Evolutionary conservation across 2,888 invertebrate species (phyloP), one percentile per base, ranked within the genome.

Genomic region (Chorisops tibialis): DNA sequence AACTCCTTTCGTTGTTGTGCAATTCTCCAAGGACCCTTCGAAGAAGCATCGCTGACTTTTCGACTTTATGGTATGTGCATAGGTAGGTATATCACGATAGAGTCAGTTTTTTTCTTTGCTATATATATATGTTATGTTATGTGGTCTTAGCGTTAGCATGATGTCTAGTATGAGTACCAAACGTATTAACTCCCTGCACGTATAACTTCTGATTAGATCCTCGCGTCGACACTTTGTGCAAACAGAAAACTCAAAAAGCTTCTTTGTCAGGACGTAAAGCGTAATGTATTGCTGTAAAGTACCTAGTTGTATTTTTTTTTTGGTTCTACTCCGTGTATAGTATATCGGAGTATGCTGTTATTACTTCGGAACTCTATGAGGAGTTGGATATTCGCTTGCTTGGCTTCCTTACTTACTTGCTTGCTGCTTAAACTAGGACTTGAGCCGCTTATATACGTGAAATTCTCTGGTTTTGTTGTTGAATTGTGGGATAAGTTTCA

Each of bases 201-300:
- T 58, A 62, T 62, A 62, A 62, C 50, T 62, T 59, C 59, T 62
- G 58, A 59, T 62, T 58, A 62, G 58, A 39, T 24, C 63, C 21
- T 52, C 51, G 45, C 51, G 21, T 39, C 41, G 37, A 30, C 52
- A 39, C 49, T 38, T 52, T 50, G 52, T 38, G 47, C 52, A 59
- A 52, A 54, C 21, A 61, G 59, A 54, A 59, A 52, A 54, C 21
- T 52, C 52, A 54, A 59, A 59, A 52, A 48, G 59, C 54, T 63
- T 30, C 51, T 52, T 50, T 63, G 50, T 59, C 50, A 30, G 43
- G 21, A 22, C 16, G 12, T 35, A n/a, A 50, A 35, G 52, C 21
- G 21, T 12, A 38, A 52, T 52, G 37, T 39, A 52, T 38, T 16
- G 35, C 39, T 19, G 52, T 16, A 18, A 19, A 38, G 39, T 39